Evolutionary conservation across 1,140 invertebrate species (phyloP).

Genomic region (Brachionus paranguensis): DNA sequence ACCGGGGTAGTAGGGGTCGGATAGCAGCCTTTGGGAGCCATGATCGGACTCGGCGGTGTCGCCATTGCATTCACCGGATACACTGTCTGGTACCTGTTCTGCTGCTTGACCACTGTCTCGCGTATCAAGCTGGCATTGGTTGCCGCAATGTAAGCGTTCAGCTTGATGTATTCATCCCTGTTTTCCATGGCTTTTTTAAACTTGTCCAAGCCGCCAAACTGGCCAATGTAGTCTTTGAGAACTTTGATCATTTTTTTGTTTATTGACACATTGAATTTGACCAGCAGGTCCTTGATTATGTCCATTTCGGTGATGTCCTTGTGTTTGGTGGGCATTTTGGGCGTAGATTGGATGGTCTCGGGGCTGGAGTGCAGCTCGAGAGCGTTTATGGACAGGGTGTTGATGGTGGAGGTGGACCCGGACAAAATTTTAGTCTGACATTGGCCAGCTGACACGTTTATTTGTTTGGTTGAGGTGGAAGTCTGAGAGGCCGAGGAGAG

Average conservation of each 20-base stretch:
- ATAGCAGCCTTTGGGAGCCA: background rate
- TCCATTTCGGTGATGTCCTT: background rate
- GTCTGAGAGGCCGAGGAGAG: background rate
- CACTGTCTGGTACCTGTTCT: conserved; percentile 3
- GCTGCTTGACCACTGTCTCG: background rate
- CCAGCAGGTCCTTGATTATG: background rate
- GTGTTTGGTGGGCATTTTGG: background rate
- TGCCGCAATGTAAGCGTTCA: conserved; percentile 19
- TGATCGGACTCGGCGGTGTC: background rate
- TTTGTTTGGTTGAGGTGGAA: conserved; percentile 12
- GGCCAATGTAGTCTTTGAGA: background rate
- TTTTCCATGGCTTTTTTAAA: conserved; percentile 29
- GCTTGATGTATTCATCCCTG: background rate
- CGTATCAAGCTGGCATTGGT: background rate
- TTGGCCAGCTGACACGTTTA: background rate
- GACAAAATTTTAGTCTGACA: background rate
- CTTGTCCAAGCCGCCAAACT: conserved; percentile 3
- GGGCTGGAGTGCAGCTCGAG: background rate
- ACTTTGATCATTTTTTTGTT: conserved; percentile 31
- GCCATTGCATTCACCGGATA: background rate
- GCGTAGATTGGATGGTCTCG: background rate
- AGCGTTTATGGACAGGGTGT: background rate
- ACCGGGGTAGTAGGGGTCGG: background rate
- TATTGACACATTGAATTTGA: conserved; percentile 25
- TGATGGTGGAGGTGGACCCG: background rate